Conservation (phyloP, 2,797 vertebrate species). For the Discoglossus pictus region DNA sequence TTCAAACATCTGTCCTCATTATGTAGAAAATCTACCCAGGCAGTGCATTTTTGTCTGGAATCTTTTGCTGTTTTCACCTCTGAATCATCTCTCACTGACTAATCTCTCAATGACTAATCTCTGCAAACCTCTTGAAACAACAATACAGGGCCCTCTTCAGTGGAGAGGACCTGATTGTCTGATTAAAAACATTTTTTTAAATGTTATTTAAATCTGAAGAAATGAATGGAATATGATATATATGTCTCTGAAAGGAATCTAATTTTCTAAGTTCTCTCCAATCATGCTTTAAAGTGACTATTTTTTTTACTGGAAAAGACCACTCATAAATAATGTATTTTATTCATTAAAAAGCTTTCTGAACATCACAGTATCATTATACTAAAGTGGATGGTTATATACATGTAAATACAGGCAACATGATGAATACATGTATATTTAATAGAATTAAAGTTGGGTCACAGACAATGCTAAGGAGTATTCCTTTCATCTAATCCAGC, state of each 20-base stretch:
- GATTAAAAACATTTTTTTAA: constrained; percentile 5
- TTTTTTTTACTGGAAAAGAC: background rate
- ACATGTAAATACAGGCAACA: too few species aligned
- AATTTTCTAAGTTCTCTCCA: background rate
- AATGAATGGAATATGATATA: background rate
- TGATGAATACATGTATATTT: too few species aligned
- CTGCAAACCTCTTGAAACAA: background rate
- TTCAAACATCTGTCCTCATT: too few species aligned
- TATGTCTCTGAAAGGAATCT: constrained; percentile 1
- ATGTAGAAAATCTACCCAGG: too few species aligned
- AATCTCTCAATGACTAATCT: background rate
- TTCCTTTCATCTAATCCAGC: too few species aligned
- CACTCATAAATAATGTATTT: constrained; percentile 1
- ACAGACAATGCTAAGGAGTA: too few species aligned
- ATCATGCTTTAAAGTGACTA: background rate
- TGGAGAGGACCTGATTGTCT: background rate
- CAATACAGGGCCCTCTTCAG: background rate
- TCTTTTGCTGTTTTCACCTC: background rate
- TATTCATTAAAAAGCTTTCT: background rate
- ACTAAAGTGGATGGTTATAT: too few species aligned
- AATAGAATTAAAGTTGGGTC: too few species aligned
- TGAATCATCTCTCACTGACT: background rate
- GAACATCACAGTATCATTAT: too few species aligned
- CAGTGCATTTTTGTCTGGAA: too few species aligned
- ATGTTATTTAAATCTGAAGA: background rate